Percentiles rank a stretch among this genome's conserved stretches.
phyloP scores from a whole-genome alignment of 2,113 vertebrate genomes.

The Ariopsis seemanni region DNA sequence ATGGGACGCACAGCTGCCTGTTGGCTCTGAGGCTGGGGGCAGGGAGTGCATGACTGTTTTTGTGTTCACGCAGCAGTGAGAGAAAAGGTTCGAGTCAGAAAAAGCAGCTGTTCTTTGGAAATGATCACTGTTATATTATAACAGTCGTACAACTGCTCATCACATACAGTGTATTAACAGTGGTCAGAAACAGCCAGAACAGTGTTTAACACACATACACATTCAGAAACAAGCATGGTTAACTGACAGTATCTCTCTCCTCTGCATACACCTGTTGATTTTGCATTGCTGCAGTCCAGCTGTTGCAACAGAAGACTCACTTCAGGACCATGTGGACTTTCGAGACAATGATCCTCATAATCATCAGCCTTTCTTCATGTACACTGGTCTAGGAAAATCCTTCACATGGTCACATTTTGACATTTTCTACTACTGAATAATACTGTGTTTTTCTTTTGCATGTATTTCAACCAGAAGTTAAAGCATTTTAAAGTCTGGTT shows the following conservation, averaged over 20 bases:
- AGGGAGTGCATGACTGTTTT: slow-evolving; percentile 8
- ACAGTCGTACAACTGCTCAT: not conserved
- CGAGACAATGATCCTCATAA: not conserved
- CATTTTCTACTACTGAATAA: not conserved
- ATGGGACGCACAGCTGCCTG: slow-evolving; percentile 46
- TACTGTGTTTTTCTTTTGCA: not conserved
- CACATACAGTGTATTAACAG: not conserved
- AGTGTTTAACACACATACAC: not conserved
- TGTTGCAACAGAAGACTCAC: slow-evolving; percentile 24
- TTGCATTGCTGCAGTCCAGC: not conserved
- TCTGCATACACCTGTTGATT: slow-evolving; percentile 20
- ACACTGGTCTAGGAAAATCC: not conserved
- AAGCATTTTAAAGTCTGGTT: not conserved
- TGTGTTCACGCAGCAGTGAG: not conserved
- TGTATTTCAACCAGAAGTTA: not conserved
- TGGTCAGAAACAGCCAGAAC: not conserved
- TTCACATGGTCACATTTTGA: not conserved
- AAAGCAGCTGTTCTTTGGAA: slow-evolving; percentile 41
- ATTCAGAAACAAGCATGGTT: not conserved
- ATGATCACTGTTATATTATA: slow-evolving; percentile 5
- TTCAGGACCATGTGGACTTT: not conserved
- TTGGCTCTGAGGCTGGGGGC: slow-evolving; percentile 10
- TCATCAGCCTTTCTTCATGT: not conserved
- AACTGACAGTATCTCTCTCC: not conserved
- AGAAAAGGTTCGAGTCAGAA: slow-evolving; percentile 5